Conservation (phyloP, 2,113 vertebrate genomes). For the Oryzias melastigma region DNA sequence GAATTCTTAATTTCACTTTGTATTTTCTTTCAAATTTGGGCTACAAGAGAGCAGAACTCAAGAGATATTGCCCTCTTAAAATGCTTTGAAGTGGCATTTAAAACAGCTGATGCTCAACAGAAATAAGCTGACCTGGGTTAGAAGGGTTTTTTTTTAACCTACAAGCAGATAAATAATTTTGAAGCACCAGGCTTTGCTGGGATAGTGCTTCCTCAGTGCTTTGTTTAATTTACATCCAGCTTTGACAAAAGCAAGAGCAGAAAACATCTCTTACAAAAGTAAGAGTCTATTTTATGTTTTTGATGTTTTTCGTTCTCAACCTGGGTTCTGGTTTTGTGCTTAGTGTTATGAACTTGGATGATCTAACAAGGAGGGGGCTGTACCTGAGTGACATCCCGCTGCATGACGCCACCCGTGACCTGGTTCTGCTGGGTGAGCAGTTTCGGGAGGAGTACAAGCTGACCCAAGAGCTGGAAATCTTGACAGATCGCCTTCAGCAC, state of each 20-base stretch:
- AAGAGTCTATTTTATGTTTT: background rate
- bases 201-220: conserved; percentile 21
- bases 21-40: conserved; percentile 9
- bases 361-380: conserved; percentile 91
- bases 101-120: conserved; percentile 18
- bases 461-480: conserved; percentile 95
- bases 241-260: conserved; percentile 7
- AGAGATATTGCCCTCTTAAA: conserved; percentile 25
- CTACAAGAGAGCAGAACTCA: conserved; percentile 17
- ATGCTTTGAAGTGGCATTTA: conserved; percentile 16
- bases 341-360: conserved; percentile 98
- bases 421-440: conserved; percentile 97
- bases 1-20: too few relatives aligned
- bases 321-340: conserved; percentile 1
- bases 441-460: conserved; percentile 98
- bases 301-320: background rate
- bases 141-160: conserved; percentile 18
- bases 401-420: conserved; percentile 94
- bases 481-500: conserved; percentile 96
- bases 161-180: conserved; percentile 23
- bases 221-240: conserved; percentile 25
- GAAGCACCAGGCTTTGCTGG: conserved; percentile 10
- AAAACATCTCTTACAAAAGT: background rate
- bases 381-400: conserved; percentile 97
- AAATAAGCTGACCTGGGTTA: conserved; percentile 4